Evolutionary conservation across 2,797 vertebrate species (phyloP).

Genomic region (Silurus aristotelis): DNA sequence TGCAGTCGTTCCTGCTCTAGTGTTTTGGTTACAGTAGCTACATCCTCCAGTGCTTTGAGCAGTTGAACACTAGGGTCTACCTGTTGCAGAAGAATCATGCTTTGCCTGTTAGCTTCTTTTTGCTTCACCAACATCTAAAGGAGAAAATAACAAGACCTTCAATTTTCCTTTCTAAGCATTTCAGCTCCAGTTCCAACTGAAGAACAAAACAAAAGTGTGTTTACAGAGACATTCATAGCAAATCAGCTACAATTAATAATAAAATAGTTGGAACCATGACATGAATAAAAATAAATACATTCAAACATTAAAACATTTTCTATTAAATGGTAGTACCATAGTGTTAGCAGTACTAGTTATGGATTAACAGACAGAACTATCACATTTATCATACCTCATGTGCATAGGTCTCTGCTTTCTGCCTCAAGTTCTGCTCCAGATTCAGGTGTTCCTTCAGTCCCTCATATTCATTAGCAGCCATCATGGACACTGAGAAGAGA

Average conservation of each 20-base stretch:
- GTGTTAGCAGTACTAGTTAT: neutral
- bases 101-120: constrained; percentile 81
- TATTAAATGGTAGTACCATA: neutral
- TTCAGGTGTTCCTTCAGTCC: constrained; percentile 78
- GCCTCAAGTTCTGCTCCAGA: constrained; percentile 76
- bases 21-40: constrained; percentile 71
- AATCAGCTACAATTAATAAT: neutral
- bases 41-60: constrained; percentile 77
- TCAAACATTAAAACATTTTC: neutral
- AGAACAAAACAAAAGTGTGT: neutral
- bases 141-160: neutral
- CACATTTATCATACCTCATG: constrained; percentile 70
- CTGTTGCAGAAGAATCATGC: constrained; percentile 77
- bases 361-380: neutral
- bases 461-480: constrained; percentile 79
- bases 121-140: constrained; percentile 81
- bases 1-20: constrained; percentile 77
- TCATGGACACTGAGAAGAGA: constrained; percentile 72
- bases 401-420: constrained; percentile 76
- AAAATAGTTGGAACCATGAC: neutral
- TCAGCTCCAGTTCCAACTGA: neutral
- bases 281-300: neutral
- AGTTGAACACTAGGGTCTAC: constrained; percentile 77
- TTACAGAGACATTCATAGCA: neutral
- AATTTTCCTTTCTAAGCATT: neutral